Base-by-base conservation (phyloP, 2,888 invertebrate genomes). In the Drosophila multiciliata region DNA sequence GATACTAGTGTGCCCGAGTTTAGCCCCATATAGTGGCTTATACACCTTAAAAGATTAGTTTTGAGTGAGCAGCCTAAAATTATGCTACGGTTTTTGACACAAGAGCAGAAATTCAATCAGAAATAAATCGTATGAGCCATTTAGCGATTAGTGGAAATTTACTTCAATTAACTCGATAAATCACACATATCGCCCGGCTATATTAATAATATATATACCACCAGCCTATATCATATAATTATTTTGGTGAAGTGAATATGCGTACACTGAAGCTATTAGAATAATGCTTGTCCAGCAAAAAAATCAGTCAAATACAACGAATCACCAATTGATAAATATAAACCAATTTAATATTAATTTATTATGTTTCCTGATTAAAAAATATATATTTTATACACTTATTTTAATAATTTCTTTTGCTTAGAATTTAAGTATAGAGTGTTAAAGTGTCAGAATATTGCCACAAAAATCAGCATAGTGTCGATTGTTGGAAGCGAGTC, bases 401-500 rank as follows among this genome's bases (percentile, higher is more conserved):
- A 9, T 64, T 50, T 32, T 35, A 54, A 69, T 17, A 7, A 17
- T 35, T 35, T 23, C 0, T 17, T 1, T 36, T 23, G 15, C 4
- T 26, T 1, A 4, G 1, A 26, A 26, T 3, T 26, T 11, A 36
- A 54, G 6, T 52, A 48, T 49, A 48, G 45, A 23, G 32, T 15
- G 6, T 33, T 42, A 23, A 55, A 35, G 54, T 29, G 48, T 12
- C 53, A 42, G 35, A 52, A 38, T 66, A 59, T 54, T 40, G 53
- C 58, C 62, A 60, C 70, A 45, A 76, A 74, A 57, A 73, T 69
- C 67, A 70, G 71, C 66, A 69, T 74, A 67, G 58, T 76, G 68
- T 61, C 68, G 69, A 79, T 78, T 75, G 66, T 77, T 66, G 63
- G 62, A 65, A 55, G 69, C 50, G 42, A 60, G 73, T 60, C 80